These are phyloP conservation scores for Lagopus muta DNA, from an alignment of 2,113 vertebrate genomes.

Conservation along the genomic window DNA sequence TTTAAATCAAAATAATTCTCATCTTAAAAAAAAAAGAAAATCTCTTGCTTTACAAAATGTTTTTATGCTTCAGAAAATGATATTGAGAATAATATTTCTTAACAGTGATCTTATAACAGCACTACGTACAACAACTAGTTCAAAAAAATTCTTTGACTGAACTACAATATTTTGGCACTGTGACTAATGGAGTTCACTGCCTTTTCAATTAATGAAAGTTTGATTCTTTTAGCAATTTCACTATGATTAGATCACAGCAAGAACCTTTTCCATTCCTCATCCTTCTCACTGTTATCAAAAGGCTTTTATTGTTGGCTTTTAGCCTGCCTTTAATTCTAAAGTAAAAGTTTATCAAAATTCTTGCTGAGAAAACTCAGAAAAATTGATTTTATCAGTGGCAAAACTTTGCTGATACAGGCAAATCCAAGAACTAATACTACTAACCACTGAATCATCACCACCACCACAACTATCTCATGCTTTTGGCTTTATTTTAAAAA, in stretches of 20 bases:
- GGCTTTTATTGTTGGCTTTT: background rate
- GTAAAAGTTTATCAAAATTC: conserved; percentile 27
- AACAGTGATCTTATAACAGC: conserved; percentile 2
- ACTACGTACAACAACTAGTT: conserved; percentile 55
- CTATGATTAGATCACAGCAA: conserved; percentile 41
- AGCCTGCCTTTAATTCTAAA: conserved; percentile 34
- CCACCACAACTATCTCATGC: background rate
- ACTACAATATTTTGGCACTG: conserved; percentile 50
- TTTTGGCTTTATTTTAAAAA: background rate
- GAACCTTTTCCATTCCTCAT: conserved; percentile 48
- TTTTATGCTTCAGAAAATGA: conserved; percentile 42
- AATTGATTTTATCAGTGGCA: background rate
- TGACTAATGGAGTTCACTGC: background rate
- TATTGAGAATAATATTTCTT: conserved; percentile 18
- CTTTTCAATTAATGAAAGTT: conserved; percentile 55
- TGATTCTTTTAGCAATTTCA: conserved; percentile 17
- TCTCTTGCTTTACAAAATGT: background rate
- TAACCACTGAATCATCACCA: background rate
- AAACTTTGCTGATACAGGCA: background rate
- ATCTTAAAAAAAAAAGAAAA: background rate
- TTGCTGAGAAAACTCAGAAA: background rate
- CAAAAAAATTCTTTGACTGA: conserved; percentile 43
- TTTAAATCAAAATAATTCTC: background rate
- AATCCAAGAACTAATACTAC: background rate
- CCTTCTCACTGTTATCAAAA: conserved; percentile 33